Percentiles rank a stretch among this genome's conserved stretches.
Evolutionary conservation across 1,140 invertebrate species (phyloP).

Genomic region (Notospermus geniculatus): DNA sequence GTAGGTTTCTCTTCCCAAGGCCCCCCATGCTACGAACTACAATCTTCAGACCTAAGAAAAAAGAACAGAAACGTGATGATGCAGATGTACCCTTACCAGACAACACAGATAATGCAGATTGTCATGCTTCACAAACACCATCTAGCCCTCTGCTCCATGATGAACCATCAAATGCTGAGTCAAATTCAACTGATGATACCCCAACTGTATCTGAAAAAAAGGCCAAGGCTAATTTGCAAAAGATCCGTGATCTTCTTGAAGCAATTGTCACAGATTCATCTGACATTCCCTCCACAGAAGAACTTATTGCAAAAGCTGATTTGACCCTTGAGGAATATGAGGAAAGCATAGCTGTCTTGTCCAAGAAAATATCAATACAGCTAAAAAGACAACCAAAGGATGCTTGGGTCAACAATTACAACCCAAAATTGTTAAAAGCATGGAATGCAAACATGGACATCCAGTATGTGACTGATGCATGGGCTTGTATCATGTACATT

Average conservation of each 20-base stretch:
- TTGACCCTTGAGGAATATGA: neutral
- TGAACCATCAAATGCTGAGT: too few relatives aligned
- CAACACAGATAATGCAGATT: too few relatives aligned
- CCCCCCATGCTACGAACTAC: neutral
- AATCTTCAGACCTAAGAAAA: neutral
- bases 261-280: neutral
- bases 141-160: too few relatives aligned
- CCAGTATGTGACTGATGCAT: constrained; percentile 3
- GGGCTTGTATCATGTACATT: constrained; percentile 9
- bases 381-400: constrained; percentile 1
- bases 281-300: neutral
- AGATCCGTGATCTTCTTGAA: neutral
- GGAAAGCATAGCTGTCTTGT: neutral
- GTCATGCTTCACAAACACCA: too few relatives aligned
- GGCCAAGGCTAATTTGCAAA: constrained; percentile 4
- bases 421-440: neutral
- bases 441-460: constrained; percentile 13
- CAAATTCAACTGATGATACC: neutral
- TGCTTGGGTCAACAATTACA: constrained; percentile 8
- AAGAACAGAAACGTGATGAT: neutral
- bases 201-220: neutral
- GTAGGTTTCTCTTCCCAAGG: constrained; percentile 7
- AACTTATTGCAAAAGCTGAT: neutral
- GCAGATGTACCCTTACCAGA: too few relatives aligned
- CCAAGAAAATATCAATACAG: neutral